Conservation (phyloP, 2,113 vertebrate genomes). For the Saimiri boliviensis region DNA sequence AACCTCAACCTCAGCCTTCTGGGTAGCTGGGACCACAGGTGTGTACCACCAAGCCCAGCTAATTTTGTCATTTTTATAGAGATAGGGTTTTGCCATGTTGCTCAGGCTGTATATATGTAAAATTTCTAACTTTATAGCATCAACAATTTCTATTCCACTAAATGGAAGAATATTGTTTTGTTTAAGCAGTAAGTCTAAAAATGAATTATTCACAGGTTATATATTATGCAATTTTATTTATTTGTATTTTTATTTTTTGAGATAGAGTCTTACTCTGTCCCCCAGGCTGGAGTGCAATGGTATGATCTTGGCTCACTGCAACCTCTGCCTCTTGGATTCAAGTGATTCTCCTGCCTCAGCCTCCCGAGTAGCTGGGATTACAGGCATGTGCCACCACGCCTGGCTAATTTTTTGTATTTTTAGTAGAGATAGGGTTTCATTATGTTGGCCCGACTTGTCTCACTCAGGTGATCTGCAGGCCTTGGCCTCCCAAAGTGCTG, state of each 20-base stretch:
- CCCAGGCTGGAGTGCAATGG: background rate
- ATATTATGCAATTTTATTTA: background rate
- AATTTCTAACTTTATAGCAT: constrained; percentile 2
- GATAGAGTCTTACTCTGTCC: background rate
- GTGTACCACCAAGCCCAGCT: background rate
- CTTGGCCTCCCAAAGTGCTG: background rate
- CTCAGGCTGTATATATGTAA: background rate
- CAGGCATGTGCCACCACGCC: background rate
- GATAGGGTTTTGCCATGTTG: background rate
- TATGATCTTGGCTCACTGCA: background rate
- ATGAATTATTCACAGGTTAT: background rate
- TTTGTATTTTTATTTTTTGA: background rate
- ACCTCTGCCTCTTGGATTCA: background rate
- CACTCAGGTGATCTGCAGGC: background rate
- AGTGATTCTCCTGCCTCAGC: background rate
- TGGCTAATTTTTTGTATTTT: background rate
- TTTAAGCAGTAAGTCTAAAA: background rate
- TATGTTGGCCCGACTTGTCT: background rate
- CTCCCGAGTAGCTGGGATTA: background rate
- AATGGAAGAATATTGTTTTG: background rate
- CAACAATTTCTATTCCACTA: background rate
- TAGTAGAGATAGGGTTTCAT: background rate
- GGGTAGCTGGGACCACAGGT: background rate
- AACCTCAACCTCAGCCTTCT: background rate
- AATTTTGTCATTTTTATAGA: background rate